Evolutionary conservation across 2,113 vertebrate genomes (phyloP).

Genomic region (Sorex fumeus): DNA sequence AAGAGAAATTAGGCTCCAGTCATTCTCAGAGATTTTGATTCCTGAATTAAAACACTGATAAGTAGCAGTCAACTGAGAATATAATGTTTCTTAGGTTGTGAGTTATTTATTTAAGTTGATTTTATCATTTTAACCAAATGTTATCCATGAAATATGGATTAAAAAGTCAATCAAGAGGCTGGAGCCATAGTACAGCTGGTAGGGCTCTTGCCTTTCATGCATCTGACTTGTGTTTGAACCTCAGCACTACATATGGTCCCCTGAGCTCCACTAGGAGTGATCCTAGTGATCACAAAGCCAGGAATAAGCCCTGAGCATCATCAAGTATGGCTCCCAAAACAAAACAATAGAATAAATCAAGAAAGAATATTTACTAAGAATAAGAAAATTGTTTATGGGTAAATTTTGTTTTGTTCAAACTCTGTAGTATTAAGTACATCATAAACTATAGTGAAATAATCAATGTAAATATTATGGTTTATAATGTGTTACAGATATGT

Average conservation of each 20-base stretch:
- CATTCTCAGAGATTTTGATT: constrained; percentile 51
- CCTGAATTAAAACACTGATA: constrained; percentile 19
- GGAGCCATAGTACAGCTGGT: no score
- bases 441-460: constrained; percentile 37
- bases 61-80: background rate
- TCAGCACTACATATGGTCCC: no score
- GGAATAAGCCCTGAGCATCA: no score
- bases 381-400: background rate
- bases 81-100: background rate
- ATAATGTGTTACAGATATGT: constrained; percentile 17
- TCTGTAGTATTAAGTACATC: background rate
- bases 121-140: constrained; percentile 27
- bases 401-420: background rate
- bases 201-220: no score
- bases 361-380: constrained; percentile 21
- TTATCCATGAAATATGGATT: background rate
- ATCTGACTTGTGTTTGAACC: no score
- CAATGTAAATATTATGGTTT: background rate
- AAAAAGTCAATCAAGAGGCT: background rate
- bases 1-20: constrained; percentile 39
- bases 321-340: no score
- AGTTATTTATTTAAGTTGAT: constrained; percentile 39
- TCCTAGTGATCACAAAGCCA: no score
- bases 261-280: no score
- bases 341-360: no score